Evolutionary conservation across 2,797 vertebrate species (phyloP), one percentile per base, ranked within the genome.

Genomic region (Sylvilagus floridanus): DNA sequence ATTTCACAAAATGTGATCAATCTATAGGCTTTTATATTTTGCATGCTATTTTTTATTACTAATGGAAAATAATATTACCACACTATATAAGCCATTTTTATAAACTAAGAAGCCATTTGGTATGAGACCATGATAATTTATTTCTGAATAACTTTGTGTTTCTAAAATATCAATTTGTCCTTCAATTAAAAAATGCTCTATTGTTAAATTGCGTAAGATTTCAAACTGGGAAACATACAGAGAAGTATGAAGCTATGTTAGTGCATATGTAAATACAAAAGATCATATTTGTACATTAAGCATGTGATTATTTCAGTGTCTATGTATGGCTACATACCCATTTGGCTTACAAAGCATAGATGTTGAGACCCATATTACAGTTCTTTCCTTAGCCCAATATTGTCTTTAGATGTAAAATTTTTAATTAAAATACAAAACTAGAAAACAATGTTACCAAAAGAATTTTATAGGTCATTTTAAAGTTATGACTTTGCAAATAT

Each of bases 401-500:
- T 82, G 4, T 79, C 26, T 75, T 84, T 63, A 57, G 10, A 88
- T 82, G n/a, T 78, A 85, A 90, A 71, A 75, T 22, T 79, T 85
- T n/a, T 1, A 77, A 78, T 32, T 84, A 75, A 94, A 86, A 90
- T 66, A 52, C 8, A 21, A 66, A 91, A 73, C 17, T 2, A 35
- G 57, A 83, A 63, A 79, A 62, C 16, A 83, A 1, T 65, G 7
- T 57, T n/a, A 84, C 13, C 50, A 88, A 88, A 95, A 93, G 1
- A 79, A 52, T 68, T 69, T 86, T 88, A 19, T 57, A 69, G 35
- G 52, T 28, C 2, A 32, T 57, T 95, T 87, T 5, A 42, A 95
- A 91, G 17, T 76, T 89, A 82, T 88, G 54, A 68, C 75, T 81
- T 84, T 87, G 63, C 84, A 92, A 94, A 60, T 47, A 50, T 95